Conservation (phyloP, 2,797 vertebrate species). For the Sebastes kiyomatsui region DNA sequence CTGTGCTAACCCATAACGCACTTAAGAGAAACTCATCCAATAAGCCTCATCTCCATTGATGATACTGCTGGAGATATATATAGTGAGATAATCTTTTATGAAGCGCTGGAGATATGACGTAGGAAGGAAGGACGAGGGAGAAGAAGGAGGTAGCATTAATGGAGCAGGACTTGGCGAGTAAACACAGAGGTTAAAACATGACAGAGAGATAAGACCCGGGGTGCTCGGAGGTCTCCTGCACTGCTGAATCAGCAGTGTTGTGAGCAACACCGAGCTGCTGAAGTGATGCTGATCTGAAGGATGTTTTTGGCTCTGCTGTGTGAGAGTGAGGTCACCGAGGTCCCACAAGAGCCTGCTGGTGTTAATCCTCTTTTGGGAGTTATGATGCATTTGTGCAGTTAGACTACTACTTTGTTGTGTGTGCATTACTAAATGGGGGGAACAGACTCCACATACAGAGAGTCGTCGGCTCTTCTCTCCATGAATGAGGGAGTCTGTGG, state of each 20-base stretch:
- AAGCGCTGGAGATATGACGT: constrained; percentile 69
- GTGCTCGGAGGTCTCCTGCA: background rate
- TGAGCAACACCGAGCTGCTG: constrained; percentile 21
- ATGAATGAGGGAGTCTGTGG: background rate
- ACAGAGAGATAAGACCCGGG: constrained; percentile 4
- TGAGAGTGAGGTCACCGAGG: constrained; percentile 73
- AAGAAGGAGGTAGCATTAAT: constrained; percentile 21
- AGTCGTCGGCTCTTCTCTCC: background rate
- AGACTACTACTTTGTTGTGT: constrained; percentile 63
- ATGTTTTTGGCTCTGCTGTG: constrained; percentile 65
- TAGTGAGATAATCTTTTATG: constrained; percentile 77
- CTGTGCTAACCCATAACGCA: constrained; percentile 13
- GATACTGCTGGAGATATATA: constrained; percentile 75
- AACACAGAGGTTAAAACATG: constrained; percentile 40
- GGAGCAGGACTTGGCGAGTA: constrained; percentile 10
- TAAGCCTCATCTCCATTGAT: constrained; percentile 73
- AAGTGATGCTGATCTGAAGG: constrained; percentile 50
- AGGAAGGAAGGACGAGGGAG: constrained; percentile 56
- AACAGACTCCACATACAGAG: background rate
- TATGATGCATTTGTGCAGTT: constrained; percentile 74
- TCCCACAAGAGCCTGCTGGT: constrained; percentile 70
- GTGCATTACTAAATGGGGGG: constrained; percentile 22
- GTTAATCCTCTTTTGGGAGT: constrained; percentile 83
- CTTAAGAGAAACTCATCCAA: constrained; percentile 63
- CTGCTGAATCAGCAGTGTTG: constrained; percentile 57